Evolutionary conservation across 2,888 invertebrate genomes (phyloP).

Genomic region (Exocentrus adspersus): DNA sequence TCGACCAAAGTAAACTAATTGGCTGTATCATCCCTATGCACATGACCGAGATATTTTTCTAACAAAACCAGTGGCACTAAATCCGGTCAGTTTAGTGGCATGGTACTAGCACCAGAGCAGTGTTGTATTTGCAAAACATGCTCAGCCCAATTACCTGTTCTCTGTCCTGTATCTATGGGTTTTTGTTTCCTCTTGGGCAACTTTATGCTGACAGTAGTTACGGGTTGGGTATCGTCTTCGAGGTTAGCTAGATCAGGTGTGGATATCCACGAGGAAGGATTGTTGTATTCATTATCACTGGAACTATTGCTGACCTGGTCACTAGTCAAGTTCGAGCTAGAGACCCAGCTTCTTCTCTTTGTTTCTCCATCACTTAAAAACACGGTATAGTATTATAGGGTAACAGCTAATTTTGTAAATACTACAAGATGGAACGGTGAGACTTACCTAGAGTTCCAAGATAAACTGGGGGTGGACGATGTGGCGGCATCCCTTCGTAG

Average conservation of each 20-base stretch:
- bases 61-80: no score
- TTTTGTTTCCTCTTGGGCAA: slow-evolving; percentile 74
- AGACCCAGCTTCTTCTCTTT: slow-evolving; percentile 76
- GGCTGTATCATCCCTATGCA: no score
- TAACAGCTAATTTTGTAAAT: no score
- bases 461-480: slow-evolving; percentile 82
- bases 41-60: no score
- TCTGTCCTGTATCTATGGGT: slow-evolving; percentile 69
- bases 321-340: slow-evolving; percentile 74
- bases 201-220: slow-evolving; percentile 74
- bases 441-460: slow-evolving; percentile 68
- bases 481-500: slow-evolving; percentile 68
- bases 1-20: no score
- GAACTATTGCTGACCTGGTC: slow-evolving; percentile 49
- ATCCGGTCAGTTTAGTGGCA: no score
- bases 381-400: background rate
- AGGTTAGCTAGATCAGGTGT: slow-evolving; percentile 81
- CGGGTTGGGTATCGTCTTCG: slow-evolving; percentile 70
- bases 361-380: slow-evolving; percentile 46
- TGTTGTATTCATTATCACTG: slow-evolving; percentile 47
- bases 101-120: no score
- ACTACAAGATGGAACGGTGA: background rate
- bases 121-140: no score
- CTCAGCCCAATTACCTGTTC: no score
- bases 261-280: slow-evolving; percentile 79